These are phyloP conservation scores for Caiman crocodilus DNA, from an alignment of 2,797 vertebrate genomes.

Conservation along the genomic window DNA sequence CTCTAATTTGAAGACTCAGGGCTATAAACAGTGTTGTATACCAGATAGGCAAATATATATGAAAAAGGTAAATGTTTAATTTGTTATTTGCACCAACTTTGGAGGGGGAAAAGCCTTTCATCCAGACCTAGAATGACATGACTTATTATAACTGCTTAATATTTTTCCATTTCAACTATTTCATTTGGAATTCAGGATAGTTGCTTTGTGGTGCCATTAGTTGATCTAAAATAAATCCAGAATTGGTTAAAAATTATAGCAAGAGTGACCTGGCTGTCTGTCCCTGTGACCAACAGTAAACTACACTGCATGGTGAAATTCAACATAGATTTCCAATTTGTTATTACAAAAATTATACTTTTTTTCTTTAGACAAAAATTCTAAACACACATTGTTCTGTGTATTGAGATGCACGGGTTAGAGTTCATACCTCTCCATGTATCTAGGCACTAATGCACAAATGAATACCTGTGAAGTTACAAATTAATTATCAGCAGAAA, in stretches of 20 bases:
- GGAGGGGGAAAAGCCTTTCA: not conserved
- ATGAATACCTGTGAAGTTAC: not conserved
- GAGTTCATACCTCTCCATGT: not conserved
- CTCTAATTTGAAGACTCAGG: not conserved
- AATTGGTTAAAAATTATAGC: not conserved
- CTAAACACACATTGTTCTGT: not conserved
- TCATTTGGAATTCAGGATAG: not conserved
- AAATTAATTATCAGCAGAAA: no score
- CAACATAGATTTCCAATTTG: not conserved
- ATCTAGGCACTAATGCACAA: not conserved
- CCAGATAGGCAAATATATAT: fast-evolving
- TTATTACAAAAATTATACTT: not conserved
- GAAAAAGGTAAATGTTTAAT: not conserved
- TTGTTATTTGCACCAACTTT: not conserved
- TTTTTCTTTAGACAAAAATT: not conserved
- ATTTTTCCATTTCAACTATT: not conserved
- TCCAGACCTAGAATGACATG: not conserved
- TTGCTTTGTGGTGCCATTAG: not conserved
- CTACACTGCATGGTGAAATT: not conserved
- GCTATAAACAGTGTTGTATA: not conserved
- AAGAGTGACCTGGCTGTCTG: not conserved
- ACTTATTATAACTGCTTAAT: not conserved
- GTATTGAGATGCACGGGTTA: not conserved
- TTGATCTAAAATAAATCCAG: not conserved
- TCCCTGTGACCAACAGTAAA: not conserved